Evolutionary conservation across 2,797 vertebrate genomes (phyloP).

Genomic region (Euphonia xanthogaster): DNA sequence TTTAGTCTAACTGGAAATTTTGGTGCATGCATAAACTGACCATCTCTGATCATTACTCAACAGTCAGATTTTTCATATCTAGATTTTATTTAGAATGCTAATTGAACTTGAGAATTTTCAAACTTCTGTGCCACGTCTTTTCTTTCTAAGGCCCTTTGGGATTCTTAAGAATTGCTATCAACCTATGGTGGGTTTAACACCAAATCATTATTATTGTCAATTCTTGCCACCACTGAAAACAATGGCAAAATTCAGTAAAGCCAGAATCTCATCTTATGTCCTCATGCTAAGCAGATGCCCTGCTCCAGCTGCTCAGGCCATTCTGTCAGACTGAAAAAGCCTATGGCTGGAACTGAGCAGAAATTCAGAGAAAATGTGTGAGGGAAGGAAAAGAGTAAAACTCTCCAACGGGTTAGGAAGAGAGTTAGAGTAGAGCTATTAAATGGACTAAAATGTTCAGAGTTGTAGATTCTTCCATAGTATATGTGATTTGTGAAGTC

Average conservation of each 20-base stretch:
- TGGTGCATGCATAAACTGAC: neutral
- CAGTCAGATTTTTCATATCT: neutral
- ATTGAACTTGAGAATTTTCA: neutral
- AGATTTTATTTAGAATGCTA: neutral
- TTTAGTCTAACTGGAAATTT: neutral
- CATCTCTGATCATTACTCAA: neutral
- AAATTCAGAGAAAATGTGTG: neutral
- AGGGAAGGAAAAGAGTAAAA: neutral
- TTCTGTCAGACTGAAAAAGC: neutral
- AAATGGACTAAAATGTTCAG: neutral
- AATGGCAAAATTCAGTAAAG: neutral
- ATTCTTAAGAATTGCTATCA: neutral
- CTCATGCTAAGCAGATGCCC: neutral
- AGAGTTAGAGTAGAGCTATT: neutral
- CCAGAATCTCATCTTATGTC: neutral
- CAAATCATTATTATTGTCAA: neutral
- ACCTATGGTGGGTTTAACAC: neutral
- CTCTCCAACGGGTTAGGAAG: neutral
- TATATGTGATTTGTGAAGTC: neutral
- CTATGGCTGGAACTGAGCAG: neutral
- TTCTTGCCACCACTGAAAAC: neutral
- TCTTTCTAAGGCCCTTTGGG: neutral
- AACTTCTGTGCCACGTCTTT: neutral
- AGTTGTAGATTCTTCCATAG: neutral
- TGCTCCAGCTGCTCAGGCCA: neutral